Conservation (phyloP, 2,888 invertebrate species). For the Tiliacea aurago region DNA sequence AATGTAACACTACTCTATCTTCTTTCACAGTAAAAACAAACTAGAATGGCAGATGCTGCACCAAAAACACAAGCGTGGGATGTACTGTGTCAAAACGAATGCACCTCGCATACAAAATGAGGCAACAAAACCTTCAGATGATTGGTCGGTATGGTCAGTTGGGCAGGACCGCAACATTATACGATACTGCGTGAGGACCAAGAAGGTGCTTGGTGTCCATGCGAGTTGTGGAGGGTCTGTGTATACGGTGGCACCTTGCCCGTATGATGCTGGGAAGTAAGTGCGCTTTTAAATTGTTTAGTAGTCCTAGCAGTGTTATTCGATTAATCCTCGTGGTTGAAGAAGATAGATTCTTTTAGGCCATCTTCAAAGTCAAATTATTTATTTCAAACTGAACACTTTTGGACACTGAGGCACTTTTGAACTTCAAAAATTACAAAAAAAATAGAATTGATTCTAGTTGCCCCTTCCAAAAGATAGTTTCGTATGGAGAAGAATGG, state of each 20-base stretch:
- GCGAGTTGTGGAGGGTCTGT: conserved; percentile 92
- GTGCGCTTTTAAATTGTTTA: conserved; percentile 54
- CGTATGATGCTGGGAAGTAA: conserved; percentile 93
- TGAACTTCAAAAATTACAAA: too few relatives aligned
- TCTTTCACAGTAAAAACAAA: conserved; percentile 79
- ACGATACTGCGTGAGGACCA: conserved; percentile 84
- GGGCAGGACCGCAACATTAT: conserved; percentile 91
- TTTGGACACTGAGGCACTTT: too few relatives aligned
- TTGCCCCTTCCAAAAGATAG: too few relatives aligned
- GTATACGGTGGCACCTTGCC: conserved; percentile 91
- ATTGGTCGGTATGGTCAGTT: conserved; percentile 90
- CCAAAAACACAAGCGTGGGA: conserved; percentile 89
- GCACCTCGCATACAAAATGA: conserved; percentile 75
- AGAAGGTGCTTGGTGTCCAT: conserved; percentile 78
- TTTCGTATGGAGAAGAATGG: too few relatives aligned
- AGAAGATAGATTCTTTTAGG: not conserved
- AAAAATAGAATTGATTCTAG: too few relatives aligned
- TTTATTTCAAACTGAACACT: too few relatives aligned
- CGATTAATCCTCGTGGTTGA: not conserved
- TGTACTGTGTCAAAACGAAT: conserved; percentile 91
- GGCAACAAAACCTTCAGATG: conserved; percentile 6
- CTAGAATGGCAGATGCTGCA: conserved; percentile 81
- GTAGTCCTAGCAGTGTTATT: not conserved
- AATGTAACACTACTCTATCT: not conserved
- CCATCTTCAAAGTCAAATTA: too few relatives aligned